phyloP scores from a whole-genome alignment of 2,797 vertebrate genomes.

The Semotilus atromaculatus region DNA sequence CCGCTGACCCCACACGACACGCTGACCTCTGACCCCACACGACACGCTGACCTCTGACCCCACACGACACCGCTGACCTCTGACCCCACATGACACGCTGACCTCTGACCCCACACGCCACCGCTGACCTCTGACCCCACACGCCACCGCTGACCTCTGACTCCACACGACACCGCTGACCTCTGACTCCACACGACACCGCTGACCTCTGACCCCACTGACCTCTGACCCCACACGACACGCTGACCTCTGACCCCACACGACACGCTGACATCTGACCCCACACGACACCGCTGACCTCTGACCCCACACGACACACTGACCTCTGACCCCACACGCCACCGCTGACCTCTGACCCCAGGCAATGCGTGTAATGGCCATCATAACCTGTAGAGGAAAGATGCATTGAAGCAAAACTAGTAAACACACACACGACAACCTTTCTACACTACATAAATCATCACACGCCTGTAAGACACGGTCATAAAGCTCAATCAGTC shows the following conservation, averaged over 20 bases:
- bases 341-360: conserved; percentile 7
- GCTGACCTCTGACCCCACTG: too few species aligned
- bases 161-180: conserved; percentile 60
- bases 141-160: conserved; percentile 54
- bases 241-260: conserved; percentile 47
- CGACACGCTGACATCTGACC: conserved; percentile 36
- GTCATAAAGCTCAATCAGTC: neutral
- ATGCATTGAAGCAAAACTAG: neutral
- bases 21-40: conserved; percentile 52
- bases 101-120: too few species aligned
- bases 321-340: too few species aligned
- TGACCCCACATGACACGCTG: too few species aligned
- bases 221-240: too few species aligned
- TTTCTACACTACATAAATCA: neutral
- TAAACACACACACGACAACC: neutral
- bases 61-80: conserved; percentile 60
- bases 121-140: conserved; percentile 40
- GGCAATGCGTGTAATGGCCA: too few species aligned
- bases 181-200: conserved; percentile 59
- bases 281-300: conserved; percentile 60
- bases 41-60: conserved; percentile 10
- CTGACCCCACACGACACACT: too few species aligned
- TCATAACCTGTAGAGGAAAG: neutral
- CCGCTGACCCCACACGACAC: conserved; percentile 57
- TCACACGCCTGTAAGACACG: neutral